A percentile compares a stretch with the other conserved stretches of the same genome.
Conservation (phyloP, 2,888 invertebrate species). For the Cerastoderma edule region DNA sequence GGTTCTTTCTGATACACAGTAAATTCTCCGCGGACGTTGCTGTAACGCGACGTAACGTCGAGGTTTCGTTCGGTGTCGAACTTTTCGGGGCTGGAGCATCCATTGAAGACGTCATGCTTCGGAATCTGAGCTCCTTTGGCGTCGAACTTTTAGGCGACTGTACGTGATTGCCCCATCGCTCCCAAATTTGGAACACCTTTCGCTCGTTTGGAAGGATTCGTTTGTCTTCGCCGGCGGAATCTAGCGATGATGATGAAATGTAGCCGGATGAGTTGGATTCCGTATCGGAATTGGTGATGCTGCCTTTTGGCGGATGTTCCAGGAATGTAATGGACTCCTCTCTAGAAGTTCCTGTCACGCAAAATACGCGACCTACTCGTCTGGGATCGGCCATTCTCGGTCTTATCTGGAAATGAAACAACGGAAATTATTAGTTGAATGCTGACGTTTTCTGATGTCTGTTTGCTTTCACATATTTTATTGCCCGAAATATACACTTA, state of each 20-base stretch:
- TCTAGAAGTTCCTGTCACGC: constrained; percentile 37
- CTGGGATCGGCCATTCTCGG: constrained; percentile 12
- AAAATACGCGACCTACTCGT: constrained; percentile 47
- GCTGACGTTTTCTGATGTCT: not conserved
- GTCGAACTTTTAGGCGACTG: constrained; percentile 50
- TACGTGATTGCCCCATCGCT: constrained; percentile 26
- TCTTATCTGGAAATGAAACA: constrained; percentile 20
- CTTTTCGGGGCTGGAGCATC: constrained; percentile 50
- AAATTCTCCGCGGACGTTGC: constrained; percentile 6
- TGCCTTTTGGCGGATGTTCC: not conserved
- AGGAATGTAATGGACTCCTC: not conserved
- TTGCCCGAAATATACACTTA: not conserved
- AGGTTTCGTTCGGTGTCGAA: constrained; percentile 47
- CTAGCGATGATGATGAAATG: constrained; percentile 58
- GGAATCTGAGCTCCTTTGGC: constrained; percentile 28
- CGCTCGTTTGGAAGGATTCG: constrained; percentile 48
- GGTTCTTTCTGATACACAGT: constrained; percentile 12
- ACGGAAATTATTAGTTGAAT: not conserved
- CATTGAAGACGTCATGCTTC: no score
- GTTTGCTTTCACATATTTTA: not conserved
- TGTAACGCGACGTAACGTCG: not conserved
- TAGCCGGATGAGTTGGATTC: constrained; percentile 58
- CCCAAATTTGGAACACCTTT: constrained; percentile 57
- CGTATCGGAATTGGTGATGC: constrained; percentile 36
- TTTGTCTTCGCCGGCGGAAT: constrained; percentile 54